phyloP scores from a whole-genome alignment of 2,888 invertebrate species.

The Dilophus febrilis region DNA sequence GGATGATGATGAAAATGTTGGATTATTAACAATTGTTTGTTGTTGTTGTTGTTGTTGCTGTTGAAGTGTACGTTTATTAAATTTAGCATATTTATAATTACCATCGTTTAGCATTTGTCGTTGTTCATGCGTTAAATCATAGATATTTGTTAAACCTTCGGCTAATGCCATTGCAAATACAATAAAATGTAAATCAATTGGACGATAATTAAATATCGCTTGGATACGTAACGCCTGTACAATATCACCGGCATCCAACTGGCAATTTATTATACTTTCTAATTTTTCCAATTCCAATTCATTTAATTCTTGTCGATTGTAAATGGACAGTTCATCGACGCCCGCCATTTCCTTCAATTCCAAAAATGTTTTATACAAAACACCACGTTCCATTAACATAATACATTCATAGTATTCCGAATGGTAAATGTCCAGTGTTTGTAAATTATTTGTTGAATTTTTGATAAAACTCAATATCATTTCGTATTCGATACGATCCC shows the following conservation, averaged over 20 bases:
- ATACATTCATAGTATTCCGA: constrained; percentile 29
- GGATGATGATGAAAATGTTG: too few relatives aligned
- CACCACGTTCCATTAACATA: constrained; percentile 24
- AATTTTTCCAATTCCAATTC: constrained; percentile 22
- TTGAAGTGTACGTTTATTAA: constrained; percentile 25
- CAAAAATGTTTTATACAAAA: constrained; percentile 26
- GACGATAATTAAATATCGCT: constrained; percentile 27
- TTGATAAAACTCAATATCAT: constrained; percentile 25
- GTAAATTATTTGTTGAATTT: constrained; percentile 12
- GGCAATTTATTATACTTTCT: constrained; percentile 29
- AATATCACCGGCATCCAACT: constrained; percentile 37
- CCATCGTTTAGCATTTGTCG: constrained; percentile 35
- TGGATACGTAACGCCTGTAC: constrained; percentile 37
- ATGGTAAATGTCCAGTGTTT: constrained; percentile 21
- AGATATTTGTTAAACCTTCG: constrained; percentile 38
- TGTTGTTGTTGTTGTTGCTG: constrained; percentile 11
- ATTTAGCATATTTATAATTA: constrained; percentile 27
- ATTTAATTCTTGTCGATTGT: constrained; percentile 13
- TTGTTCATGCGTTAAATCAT: constrained; percentile 43
- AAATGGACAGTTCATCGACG: constrained; percentile 24
- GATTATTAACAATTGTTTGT: too few relatives aligned
- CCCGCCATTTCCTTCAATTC: constrained; percentile 28
- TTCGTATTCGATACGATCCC: constrained; percentile 29
- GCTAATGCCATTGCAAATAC: constrained; percentile 42
- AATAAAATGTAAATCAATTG: constrained; percentile 37